Conservation (phyloP, 2,113 vertebrate genomes). For the Columba janthina region DNA sequence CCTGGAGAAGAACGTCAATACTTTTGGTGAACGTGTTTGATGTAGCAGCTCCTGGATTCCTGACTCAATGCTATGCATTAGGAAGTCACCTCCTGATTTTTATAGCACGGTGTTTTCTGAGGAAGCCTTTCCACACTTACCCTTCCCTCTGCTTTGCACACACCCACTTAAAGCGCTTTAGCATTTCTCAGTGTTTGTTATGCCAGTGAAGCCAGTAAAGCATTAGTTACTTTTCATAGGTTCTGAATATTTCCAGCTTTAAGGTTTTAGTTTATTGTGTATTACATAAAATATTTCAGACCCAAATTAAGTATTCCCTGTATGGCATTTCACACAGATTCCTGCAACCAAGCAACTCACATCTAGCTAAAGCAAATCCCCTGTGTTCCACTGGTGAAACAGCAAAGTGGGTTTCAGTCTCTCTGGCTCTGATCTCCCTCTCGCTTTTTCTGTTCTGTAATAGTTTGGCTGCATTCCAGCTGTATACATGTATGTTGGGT, state of each 20-base stretch:
- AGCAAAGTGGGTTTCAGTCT: neutral
- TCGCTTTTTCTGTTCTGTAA: neutral
- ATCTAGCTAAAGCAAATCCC: neutral
- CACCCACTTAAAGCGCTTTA: neutral
- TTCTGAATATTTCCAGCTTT: neutral
- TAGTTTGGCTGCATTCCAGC: neutral
- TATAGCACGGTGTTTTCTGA: fast-evolving
- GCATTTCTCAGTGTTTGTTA: neutral
- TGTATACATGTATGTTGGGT: neutral
- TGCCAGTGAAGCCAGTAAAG: neutral
- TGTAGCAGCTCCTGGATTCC: neutral
- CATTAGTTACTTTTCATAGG: neutral
- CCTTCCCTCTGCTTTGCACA: neutral
- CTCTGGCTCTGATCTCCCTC: neutral
- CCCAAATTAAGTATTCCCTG: neutral
- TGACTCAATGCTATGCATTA: neutral
- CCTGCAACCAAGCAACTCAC: neutral
- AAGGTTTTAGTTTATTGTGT: neutral
- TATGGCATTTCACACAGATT: neutral
- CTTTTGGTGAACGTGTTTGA: neutral
- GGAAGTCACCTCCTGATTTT: neutral
- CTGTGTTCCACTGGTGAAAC: neutral
- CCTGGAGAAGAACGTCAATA: neutral
- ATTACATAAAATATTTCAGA: neutral
- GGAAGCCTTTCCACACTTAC: neutral